Conservation (phyloP, 2,797 vertebrate genomes). For the Thamnophis elegans region DNA sequence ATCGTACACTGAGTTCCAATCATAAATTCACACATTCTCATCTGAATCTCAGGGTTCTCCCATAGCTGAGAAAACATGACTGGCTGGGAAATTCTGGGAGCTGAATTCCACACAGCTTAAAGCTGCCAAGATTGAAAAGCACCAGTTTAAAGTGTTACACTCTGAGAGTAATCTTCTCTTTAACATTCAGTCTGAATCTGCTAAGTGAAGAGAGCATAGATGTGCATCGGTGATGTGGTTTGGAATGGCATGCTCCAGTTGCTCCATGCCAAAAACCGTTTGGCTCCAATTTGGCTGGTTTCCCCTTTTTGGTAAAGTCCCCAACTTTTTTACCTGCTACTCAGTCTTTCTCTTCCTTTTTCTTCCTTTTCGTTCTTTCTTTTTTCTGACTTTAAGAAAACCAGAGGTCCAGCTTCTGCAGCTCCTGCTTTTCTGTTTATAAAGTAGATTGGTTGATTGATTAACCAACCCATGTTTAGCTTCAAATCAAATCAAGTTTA, state of each 20-base stretch:
- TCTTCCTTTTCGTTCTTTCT: neutral
- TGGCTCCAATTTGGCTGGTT: neutral
- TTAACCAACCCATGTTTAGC: neutral
- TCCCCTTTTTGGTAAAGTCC: neutral
- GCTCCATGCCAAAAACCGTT: neutral
- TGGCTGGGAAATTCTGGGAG: neutral
- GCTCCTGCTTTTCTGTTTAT: neutral
- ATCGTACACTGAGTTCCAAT: neutral
- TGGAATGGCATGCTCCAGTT: neutral
- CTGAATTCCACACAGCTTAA: neutral
- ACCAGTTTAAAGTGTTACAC: neutral
- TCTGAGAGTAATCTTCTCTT: neutral
- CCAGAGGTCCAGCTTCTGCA: neutral
- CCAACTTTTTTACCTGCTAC: neutral
- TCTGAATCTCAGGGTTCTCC: neutral
- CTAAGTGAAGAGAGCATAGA: neutral
- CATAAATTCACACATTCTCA: neutral
- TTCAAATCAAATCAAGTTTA: neutral
- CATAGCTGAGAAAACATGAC: neutral
- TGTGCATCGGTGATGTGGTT: neutral
- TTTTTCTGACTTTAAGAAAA: neutral
- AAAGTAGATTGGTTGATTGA: neutral
- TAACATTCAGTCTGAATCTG: neutral
- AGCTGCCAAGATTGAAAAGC: neutral
- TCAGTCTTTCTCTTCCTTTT: neutral